phyloP scores from a whole-genome alignment of 2,113 vertebrate species.

The Colistium nudipinnis region DNA sequence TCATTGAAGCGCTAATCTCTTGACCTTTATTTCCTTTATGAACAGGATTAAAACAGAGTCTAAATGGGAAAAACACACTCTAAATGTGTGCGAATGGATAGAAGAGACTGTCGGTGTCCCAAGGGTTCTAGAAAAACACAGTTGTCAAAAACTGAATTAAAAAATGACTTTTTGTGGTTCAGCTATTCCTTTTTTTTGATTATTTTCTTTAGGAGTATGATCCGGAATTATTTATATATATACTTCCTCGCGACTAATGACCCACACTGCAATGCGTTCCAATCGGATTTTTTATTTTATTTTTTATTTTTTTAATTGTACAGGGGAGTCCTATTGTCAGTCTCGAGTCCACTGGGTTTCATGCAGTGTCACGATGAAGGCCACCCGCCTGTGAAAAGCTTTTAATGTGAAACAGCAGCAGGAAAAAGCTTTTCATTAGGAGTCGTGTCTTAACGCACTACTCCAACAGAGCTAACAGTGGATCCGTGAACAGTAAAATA shows the following conservation, averaged over 20 bases:
- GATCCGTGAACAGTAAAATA: background rate
- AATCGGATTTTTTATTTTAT: no score
- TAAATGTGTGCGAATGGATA: background rate
- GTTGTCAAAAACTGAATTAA: background rate
- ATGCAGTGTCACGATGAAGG: background rate
- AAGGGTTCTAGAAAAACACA: no score
- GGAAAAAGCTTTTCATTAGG: background rate
- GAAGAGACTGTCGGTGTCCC: background rate
- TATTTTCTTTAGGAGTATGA: background rate
- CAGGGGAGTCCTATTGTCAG: background rate
- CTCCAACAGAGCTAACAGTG: background rate
- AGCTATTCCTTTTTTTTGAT: background rate
- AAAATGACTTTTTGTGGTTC: background rate
- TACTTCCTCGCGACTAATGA: no score
- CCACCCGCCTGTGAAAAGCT: background rate
- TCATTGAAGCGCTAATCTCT: background rate
- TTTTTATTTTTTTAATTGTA: no score
- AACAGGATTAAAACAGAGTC: background rate
- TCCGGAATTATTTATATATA: background rate
- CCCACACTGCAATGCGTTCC: no score
- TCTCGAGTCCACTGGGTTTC: background rate
- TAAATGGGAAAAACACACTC: no score
- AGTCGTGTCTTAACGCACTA: background rate
- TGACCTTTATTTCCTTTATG: background rate
- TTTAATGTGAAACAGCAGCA: background rate